Evolutionary conservation across 2,113 vertebrate genomes (phyloP).

Genomic region (Anolis carolinensis): DNA sequence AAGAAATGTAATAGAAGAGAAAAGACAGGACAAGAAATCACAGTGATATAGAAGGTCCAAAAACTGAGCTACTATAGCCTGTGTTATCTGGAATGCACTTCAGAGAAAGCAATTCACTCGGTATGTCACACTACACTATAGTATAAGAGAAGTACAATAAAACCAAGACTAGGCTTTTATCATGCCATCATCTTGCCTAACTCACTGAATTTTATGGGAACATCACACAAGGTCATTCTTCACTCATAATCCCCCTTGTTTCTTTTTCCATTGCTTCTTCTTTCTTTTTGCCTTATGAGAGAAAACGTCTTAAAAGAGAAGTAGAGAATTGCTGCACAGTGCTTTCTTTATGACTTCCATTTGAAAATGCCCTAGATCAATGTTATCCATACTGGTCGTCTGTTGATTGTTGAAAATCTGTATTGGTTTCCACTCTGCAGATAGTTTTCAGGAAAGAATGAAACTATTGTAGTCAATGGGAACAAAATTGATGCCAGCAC

Average conservation of each 20-base stretch:
- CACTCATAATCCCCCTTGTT: too few species aligned
- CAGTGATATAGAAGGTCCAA: constrained; percentile 8
- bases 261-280: neutral
- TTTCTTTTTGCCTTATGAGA: neutral
- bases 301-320: neutral
- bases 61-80: neutral
- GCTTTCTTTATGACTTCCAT: neutral
- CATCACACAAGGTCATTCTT: neutral
- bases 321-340: neutral
- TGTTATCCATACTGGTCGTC: too few species aligned
- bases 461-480: too few species aligned
- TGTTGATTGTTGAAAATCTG: too few species aligned
- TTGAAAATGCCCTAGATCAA: too few species aligned
- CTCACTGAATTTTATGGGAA: neutral
- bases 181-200: neutral
- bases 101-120: constrained; percentile 2
- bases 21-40: constrained; percentile 3
- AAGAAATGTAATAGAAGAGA: constrained; percentile 1
- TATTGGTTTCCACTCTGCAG: too few species aligned
- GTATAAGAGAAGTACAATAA: neutral
- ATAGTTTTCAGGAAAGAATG: too few species aligned
- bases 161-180: neutral
- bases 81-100: neutral
- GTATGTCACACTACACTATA: neutral
- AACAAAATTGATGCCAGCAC: too few species aligned